Percentiles rank a stretch among this genome's conserved stretches.
Conservation (phyloP, 2,113 vertebrate species). For the Sterna hirundo region DNA sequence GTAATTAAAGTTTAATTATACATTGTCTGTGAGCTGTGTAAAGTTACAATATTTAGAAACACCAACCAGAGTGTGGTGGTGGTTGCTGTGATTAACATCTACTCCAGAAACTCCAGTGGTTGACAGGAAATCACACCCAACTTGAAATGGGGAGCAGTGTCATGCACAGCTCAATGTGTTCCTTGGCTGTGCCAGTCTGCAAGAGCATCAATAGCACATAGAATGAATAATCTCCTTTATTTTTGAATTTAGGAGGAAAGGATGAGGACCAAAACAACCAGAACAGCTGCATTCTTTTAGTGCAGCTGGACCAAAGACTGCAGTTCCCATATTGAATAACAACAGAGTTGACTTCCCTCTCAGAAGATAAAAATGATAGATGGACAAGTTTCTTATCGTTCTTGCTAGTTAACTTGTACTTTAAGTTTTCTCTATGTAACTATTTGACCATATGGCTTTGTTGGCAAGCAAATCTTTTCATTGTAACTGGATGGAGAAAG, state of each 20-base stretch:
- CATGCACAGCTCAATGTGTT: not conserved
- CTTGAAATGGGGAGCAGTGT: not conserved
- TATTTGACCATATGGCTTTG: not conserved
- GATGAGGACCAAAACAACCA: not conserved
- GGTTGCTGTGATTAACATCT: not conserved
- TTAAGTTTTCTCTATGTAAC: not conserved
- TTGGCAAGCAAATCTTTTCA: not conserved
- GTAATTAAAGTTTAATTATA: not conserved
- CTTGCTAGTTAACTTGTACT: not conserved
- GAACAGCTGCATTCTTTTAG: not conserved
- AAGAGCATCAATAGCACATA: not conserved
- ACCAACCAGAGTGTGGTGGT: not conserved
- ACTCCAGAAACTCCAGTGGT: not conserved
- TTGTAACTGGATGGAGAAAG: not conserved
- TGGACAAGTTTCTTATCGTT: not conserved
- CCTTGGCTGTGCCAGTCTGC: constrained; percentile 18
- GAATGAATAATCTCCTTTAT: constrained; percentile 35
- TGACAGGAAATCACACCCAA: not conserved
- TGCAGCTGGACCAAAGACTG: constrained; percentile 15
- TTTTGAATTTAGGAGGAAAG: not conserved
- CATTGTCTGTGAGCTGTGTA: not conserved
- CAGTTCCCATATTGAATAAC: not conserved
- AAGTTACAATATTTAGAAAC: not conserved
- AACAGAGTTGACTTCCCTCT: not conserved
- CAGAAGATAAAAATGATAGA: not conserved